phyloP scores from a whole-genome alignment of 2,113 vertebrate genomes.

The Clarias magur region DNA sequence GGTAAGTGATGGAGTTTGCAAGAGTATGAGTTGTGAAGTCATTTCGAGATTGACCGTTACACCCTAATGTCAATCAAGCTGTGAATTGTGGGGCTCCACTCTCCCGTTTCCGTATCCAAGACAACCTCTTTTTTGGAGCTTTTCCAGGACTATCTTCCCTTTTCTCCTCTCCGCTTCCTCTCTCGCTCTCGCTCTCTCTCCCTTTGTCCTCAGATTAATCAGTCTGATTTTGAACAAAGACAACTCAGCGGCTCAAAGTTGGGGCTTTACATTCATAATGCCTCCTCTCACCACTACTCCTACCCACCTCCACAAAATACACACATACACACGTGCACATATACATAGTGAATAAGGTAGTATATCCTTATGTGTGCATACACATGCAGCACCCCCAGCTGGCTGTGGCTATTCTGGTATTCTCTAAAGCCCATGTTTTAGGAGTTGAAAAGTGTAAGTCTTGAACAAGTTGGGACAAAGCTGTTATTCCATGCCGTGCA shows the following conservation, averaged over 20 bases:
- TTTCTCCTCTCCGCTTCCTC: constrained; percentile 40
- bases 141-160: constrained; percentile 55
- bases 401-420: constrained; percentile 45
- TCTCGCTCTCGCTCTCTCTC: constrained; percentile 41
- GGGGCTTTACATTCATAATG: constrained; percentile 48
- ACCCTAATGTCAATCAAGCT: constrained; percentile 65
- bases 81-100: constrained; percentile 67
- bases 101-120: constrained; percentile 68
- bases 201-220: constrained; percentile 48
- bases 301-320: constrained; percentile 41
- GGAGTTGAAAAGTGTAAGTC: constrained; percentile 55
- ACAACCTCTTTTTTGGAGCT: constrained; percentile 65
- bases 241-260: constrained; percentile 50
- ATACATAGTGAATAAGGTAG: constrained; percentile 24
- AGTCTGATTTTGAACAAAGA: constrained; percentile 50
- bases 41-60: constrained; percentile 63
- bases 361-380: constrained; percentile 39
- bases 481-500: constrained; percentile 55
- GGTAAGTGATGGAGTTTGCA: constrained; percentile 53
- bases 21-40: constrained; percentile 52
- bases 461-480: constrained; percentile 63
- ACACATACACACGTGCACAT: constrained; percentile 37
- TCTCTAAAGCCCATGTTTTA: constrained; percentile 55
- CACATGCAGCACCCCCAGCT: constrained; percentile 51
- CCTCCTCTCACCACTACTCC: constrained; percentile 37